Conservation (phyloP, 2,888 invertebrate genomes). For the Dilophus febrilis region DNA sequence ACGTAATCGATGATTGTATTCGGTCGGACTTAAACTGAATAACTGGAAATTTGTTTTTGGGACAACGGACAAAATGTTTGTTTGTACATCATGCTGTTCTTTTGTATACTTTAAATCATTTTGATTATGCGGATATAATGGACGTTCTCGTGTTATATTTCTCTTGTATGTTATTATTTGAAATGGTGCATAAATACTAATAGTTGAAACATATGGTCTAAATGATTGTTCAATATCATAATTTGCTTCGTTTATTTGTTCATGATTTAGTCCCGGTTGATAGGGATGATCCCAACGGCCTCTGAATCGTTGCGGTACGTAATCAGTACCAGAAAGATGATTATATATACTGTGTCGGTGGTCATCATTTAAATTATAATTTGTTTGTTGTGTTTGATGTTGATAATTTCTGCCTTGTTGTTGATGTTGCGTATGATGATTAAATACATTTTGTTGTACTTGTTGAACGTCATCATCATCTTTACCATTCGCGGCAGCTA, state of each 20-base stretch:
- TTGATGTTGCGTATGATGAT: constrained; percentile 3
- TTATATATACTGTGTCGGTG: constrained; percentile 15
- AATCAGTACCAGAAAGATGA: constrained; percentile 14
- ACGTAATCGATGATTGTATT: constrained; percentile 3
- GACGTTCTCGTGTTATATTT: too few species aligned
- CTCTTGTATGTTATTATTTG: too few species aligned
- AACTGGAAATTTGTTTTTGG: too few species aligned
- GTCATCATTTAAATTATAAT: not conserved
- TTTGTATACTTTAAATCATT: too few species aligned
- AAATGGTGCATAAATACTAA: too few species aligned
- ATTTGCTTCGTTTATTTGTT: not conserved
- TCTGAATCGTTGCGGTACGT: not conserved
- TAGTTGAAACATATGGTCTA: not conserved
- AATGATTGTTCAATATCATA: not conserved
- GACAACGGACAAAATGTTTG: too few species aligned
- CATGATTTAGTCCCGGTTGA: too few species aligned
- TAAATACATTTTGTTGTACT: not conserved
- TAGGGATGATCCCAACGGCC: too few species aligned
- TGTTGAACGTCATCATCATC: not conserved
- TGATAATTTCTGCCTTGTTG: constrained; percentile 2
- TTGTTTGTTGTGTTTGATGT: constrained; percentile 4
- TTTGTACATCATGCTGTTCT: too few species aligned
- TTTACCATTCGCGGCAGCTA: too few species aligned
- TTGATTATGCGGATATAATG: too few species aligned
- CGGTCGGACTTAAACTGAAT: not conserved